Percentiles rank a stretch among this genome's conserved stretches.
Conservation (phyloP, 1,140 invertebrate species). For the Conus betulinus region DNA sequence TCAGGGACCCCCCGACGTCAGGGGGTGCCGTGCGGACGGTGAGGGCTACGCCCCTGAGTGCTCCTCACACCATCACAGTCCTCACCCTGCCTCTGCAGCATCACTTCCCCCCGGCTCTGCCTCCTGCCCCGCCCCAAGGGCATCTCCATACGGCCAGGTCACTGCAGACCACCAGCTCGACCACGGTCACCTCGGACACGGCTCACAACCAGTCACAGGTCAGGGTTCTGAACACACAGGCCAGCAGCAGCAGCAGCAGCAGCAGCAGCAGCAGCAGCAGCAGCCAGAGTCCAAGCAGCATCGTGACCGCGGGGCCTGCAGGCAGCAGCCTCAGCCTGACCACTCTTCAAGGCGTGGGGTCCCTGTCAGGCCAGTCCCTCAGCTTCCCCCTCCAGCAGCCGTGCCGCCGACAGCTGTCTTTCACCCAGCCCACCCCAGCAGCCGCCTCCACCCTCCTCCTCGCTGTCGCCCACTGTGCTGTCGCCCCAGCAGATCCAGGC, state of each 20-base stretch:
- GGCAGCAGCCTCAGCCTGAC: conserved; percentile 1
- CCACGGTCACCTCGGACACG: too few relatives aligned
- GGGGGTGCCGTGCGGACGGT: background rate
- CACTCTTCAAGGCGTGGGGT: conserved; percentile 6
- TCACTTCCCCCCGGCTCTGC: background rate
- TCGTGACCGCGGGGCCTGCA: background rate
- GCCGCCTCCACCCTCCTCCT: background rate
- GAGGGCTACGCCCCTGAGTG: background rate
- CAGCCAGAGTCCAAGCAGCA: background rate
- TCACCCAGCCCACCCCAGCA: background rate
- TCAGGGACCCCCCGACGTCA: background rate
- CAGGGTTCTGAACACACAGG: too few relatives aligned
- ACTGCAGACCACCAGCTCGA: background rate
- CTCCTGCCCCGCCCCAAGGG: background rate
- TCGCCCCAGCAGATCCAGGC: background rate
- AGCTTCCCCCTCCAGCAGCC: background rate
- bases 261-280: too few relatives aligned
- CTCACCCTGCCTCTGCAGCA: conserved; percentile 16
- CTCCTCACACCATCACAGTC: background rate
- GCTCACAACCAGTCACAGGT: too few relatives aligned
- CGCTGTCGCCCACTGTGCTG: background rate
- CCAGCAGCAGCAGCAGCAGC: too few relatives aligned
- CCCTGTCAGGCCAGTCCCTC: conserved; percentile 14
- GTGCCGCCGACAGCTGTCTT: background rate
- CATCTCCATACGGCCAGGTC: background rate